A percentile compares a stretch with the other conserved stretches of the same genome.
Conservation (phyloP, 2,888 invertebrate species). For the Glyphotaelius pellucidus region DNA sequence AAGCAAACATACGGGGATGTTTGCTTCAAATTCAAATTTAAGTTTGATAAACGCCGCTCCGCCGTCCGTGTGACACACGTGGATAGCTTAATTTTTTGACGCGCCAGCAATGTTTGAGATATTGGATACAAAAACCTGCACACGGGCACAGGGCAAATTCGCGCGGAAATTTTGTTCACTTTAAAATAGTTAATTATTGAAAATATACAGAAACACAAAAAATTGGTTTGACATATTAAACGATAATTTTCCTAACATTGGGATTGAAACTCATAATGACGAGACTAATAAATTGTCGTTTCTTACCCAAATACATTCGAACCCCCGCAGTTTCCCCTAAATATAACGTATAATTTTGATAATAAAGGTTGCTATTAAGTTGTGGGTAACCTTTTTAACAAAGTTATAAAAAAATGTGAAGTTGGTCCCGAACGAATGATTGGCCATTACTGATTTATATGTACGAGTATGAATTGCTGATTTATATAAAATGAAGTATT, state of each 20-base stretch:
- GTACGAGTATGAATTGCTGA: background rate
- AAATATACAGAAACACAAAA: background rate
- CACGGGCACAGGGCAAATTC: too few species aligned
- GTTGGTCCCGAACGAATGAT: background rate
- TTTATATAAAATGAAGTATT: too few species aligned
- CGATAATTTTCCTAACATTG: conserved; percentile 51
- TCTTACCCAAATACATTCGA: conserved; percentile 46
- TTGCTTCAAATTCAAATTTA: too few species aligned
- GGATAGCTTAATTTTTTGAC: too few species aligned
- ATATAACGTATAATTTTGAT: conserved; percentile 35
- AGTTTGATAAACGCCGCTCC: too few species aligned
- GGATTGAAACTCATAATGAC: conserved; percentile 55
- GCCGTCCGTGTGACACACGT: too few species aligned
- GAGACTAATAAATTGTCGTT: conserved; percentile 57
- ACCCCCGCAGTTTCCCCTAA: conserved; percentile 42
- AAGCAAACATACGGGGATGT: too few species aligned
- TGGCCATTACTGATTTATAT: background rate
- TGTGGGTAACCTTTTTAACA: conserved; percentile 20
- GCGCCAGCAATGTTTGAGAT: too few species aligned
- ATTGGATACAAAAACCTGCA: too few species aligned
- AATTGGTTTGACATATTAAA: conserved; percentile 38
- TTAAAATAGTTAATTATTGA: background rate
- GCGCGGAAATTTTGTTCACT: too few species aligned
- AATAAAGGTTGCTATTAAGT: conserved; percentile 16
- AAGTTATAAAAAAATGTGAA: background rate